Base-by-base conservation (phyloP, 2,888 invertebrate species). In the Stegophylla sp. region DNA sequence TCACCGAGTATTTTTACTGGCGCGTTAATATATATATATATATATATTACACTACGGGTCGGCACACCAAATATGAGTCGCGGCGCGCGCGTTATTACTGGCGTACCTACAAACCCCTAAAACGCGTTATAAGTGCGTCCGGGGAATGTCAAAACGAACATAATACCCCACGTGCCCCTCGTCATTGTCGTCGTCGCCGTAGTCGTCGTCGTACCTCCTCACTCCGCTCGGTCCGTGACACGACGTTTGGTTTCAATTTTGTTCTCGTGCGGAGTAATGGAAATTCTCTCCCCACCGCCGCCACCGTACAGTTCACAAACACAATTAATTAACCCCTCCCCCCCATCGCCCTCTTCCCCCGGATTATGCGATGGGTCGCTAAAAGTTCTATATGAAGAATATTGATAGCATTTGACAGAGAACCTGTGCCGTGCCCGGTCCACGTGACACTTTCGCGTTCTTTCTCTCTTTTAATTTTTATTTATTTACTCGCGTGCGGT, bases 191-290 rank as follows among this genome's bases (percentile, higher is more conserved):
- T 43, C 10, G 4, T 20, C 53, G 64, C 7, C 64, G n/a, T n/a
- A n/a, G n/a, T 13, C 43, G 5, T 64, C 64, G 15, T 66, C 20
- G 23, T 1, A 20, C 17, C 43, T 1, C 43, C n/a, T 3, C 28
- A 2, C n/a, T 0, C 63, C 12, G n/a, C 10, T 4, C 34, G 41
- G 10, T 1, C 10, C n/a, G n/a, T n/a, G n/a, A n/a, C n/a, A n/a
- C n/a, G n/a, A n/a, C n/a, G n/a, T n/a, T n/a, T n/a, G 34, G n/a
- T 63, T 63, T 41, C 63, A 63, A 63, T 63, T 63, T 63, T 23
- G 7, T 23, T 45, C 20, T n/a, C n/a, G n/a, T n/a, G 20, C 56
- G 23, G 10, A 23, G 56, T 56, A 56, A 56, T 56, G 56, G 56
- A 56, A 56, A 56, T 56, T 45, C 15, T 13, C 15, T 45, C 45